A percentile compares a stretch with the other conserved stretches of the same genome.
phyloP scores from a whole-genome alignment of 2,888 invertebrate species.

The Allacma fusca region DNA sequence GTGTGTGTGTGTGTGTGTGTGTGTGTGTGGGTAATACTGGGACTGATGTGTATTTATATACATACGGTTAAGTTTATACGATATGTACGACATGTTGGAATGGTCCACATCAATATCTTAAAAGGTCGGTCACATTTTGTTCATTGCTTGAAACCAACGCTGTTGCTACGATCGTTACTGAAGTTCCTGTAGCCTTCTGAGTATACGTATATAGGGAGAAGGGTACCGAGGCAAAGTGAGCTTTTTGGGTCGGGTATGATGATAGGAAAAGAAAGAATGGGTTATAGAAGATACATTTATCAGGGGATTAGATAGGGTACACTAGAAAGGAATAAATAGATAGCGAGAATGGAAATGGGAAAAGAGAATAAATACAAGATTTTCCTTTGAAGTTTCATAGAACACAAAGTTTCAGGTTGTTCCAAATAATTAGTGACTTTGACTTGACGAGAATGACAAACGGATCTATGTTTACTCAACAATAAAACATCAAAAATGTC shows the following conservation, averaged over 20 bases:
- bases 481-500: constrained; percentile 58
- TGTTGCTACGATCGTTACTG: not conserved
- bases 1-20: not conserved
- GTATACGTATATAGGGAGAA: not conserved
- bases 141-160: not conserved
- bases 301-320: constrained; percentile 47
- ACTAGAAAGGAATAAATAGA: constrained; percentile 32
- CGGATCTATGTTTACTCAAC: constrained; percentile 51
- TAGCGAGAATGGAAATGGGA: constrained; percentile 51
- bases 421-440: constrained; percentile 62
- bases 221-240: too few relatives aligned
- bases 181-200: not conserved
- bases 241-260: constrained; percentile 1
- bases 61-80: not conserved
- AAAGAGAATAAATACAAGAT: constrained; percentile 59
- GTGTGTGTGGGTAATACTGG: not conserved
- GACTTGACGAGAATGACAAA: constrained; percentile 46
- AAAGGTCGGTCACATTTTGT: constrained; percentile 16
- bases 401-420: constrained; percentile 61
- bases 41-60: not conserved
- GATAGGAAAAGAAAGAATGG: constrained; percentile 29
- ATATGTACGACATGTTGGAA: not conserved
- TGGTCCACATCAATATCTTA: not conserved
- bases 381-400: constrained; percentile 61
- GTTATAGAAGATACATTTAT: constrained; percentile 44